Percentiles rank a stretch among this genome's conserved stretches.
These are phyloP conservation scores for Drosophila virilis DNA, from an alignment of 1,140 invertebrate genomes.

Conservation along the genomic window DNA sequence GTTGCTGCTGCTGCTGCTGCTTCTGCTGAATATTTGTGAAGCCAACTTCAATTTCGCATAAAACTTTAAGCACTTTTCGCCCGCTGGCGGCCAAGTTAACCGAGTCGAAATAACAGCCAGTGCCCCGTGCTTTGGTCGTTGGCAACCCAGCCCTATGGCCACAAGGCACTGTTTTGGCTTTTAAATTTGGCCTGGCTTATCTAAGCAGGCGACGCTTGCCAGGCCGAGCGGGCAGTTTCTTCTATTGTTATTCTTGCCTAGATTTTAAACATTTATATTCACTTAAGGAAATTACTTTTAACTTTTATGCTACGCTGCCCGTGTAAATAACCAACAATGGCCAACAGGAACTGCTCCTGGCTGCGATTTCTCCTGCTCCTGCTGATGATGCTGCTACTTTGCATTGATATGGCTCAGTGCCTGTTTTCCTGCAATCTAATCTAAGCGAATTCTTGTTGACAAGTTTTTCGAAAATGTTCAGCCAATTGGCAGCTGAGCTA, in stretches of 20 bases:
- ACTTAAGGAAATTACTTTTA: conserved; percentile 81
- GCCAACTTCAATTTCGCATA: conserved; percentile 74
- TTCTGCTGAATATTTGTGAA: conserved; percentile 48
- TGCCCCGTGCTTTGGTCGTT: background rate
- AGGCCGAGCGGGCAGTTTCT: conserved; percentile 8
- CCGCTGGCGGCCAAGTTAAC: conserved; percentile 49
- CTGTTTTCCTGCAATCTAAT: conserved; percentile 74
- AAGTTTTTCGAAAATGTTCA: conserved; percentile 44
- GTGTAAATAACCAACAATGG: conserved; percentile 70
- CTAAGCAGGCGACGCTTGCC: conserved; percentile 40
- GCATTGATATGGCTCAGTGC: conserved; percentile 49
- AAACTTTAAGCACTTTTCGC: conserved; percentile 77
- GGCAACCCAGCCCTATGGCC: background rate
- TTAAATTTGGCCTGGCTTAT: conserved; percentile 60
- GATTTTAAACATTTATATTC: conserved; percentile 81
- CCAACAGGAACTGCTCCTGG: background rate
- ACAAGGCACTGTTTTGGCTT: conserved; percentile 50
- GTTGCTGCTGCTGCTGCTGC: conserved; percentile 3
- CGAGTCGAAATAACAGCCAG: conserved; percentile 7
- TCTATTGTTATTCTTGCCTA: conserved; percentile 31
- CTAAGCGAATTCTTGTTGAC: conserved; percentile 60
- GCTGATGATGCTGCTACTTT: background rate
- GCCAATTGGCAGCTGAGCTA: conserved; percentile 23
- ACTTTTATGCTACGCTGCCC: conserved; percentile 72
- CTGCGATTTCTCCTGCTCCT: background rate